Base-by-base conservation (phyloP, 2,888 invertebrate genomes). In the Neria commutata region DNA sequence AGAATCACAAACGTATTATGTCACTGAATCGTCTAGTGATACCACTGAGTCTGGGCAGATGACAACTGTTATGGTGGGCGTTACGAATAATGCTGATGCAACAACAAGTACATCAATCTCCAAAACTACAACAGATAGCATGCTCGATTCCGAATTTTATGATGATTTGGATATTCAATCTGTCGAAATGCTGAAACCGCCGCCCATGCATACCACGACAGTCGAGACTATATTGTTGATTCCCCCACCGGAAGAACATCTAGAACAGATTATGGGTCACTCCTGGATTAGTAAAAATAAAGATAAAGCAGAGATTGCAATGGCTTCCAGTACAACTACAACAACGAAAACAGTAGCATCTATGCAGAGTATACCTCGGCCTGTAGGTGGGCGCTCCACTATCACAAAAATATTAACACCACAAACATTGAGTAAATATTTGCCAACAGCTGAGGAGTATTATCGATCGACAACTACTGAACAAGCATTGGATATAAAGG, bases 371-470 rank as follows among this genome's bases (percentile, higher is more conserved):
- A 60, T 4, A 42, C 54, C 1, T 58, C 63, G 75, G 37, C 78
- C 83, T 26, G 79, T 82, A 0, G 74, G 81, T n/a, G 86, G 85
- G 37, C 83, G 84, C 46, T 83, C 88, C 1, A 87, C 84, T 0
- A 88, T 89, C 24, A 87, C 86, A 0, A 88, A 88, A 78, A 85
- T 89, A 4, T 76, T 72, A 17, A 75, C 80, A n/a, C 72, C 80
- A 3, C 72, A 78, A 53, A 66, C 69, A n/a, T 57, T 67, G 14
- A 66, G 67, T 42, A 75, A 73, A 6, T 71, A 74, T 55, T 66
- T 79, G 47, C 82, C 81, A 16, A 76, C 81, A 4, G 81, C 81
- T 0, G 81, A 81, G 61, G 81, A 81, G 55, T 81, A 79, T 54
- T 77, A 78, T 52, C 72, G 76, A 14, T 77, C 80, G 8, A 77